Conservation (phyloP, 2,113 vertebrate species). For the Helogale parvula region DNA sequence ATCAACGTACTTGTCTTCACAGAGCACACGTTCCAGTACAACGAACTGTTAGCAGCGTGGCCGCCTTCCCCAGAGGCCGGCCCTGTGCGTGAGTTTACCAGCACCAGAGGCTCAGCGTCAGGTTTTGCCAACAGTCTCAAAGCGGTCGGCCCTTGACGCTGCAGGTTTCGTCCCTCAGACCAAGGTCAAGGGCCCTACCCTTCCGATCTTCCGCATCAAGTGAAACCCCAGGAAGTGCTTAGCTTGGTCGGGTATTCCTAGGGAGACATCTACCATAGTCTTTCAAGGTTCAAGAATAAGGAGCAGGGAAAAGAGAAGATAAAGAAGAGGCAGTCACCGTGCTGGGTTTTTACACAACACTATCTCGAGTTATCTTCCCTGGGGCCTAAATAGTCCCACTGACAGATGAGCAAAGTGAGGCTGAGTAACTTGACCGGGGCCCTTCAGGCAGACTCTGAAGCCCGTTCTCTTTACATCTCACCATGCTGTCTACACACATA, state of each 20-base stretch:
- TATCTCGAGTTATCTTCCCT: neutral
- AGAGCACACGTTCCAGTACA: neutral
- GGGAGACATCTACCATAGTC: neutral
- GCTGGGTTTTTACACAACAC: neutral
- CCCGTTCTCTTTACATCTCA: neutral
- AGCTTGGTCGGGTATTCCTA: neutral
- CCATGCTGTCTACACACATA: neutral
- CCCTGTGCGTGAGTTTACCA: neutral
- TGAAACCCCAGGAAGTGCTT: neutral
- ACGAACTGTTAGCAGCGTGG: neutral
- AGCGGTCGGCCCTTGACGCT: neutral
- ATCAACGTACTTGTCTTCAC: neutral
- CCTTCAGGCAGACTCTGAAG: neutral
- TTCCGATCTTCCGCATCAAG: neutral
- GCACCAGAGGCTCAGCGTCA: neutral
- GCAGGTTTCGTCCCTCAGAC: neutral
- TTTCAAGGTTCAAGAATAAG: neutral
- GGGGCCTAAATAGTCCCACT: neutral
- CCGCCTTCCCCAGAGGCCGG: neutral
- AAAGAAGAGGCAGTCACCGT: neutral
- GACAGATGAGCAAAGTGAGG: constrained; percentile 4
- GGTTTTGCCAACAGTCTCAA: constrained; percentile 23
- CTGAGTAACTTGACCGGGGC: neutral
- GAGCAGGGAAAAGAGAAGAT: neutral
- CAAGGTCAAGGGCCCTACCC: neutral